phyloP scores from a whole-genome alignment of 2,113 vertebrate genomes.

The Podarcis raffonei region DNA sequence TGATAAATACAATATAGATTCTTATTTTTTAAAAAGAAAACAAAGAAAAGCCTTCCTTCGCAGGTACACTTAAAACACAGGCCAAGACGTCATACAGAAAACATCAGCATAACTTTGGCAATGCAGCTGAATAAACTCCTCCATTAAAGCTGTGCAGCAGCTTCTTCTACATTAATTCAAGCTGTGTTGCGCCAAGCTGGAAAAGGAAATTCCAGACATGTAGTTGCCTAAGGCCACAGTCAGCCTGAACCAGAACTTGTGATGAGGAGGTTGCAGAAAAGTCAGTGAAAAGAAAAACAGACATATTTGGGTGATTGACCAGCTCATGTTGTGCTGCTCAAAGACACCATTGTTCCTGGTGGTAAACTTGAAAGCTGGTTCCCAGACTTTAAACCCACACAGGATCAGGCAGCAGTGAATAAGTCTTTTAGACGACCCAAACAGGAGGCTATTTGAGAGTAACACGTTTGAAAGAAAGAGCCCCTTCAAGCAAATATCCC shows the following conservation, averaged over 20 bases:
- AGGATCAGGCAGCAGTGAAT: not conserved
- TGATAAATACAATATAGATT: not conserved
- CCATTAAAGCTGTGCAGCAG: constrained; percentile 42
- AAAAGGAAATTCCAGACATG: constrained; percentile 69
- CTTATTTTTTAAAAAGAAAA: no score
- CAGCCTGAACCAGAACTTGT: constrained; percentile 61
- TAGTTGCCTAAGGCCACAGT: constrained; percentile 54
- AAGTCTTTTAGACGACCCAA: not conserved
- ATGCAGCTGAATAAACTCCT: constrained; percentile 62
- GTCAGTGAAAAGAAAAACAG: constrained; percentile 60
- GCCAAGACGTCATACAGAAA: not conserved
- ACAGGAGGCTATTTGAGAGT: rapidly evolving
- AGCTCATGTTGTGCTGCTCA: constrained; percentile 25
- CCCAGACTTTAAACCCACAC: constrained; percentile 11
- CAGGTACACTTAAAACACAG: not conserved
- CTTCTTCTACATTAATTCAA: constrained; percentile 59
- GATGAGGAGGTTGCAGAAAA: constrained; percentile 67
- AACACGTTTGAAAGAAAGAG: not conserved
- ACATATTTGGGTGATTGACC: constrained; percentile 35
- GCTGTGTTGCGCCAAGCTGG: constrained; percentile 48
- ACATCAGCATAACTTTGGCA: constrained; percentile 1
- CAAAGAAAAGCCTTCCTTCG: not conserved
- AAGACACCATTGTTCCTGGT: constrained; percentile 26
- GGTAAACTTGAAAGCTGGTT: constrained; percentile 32
- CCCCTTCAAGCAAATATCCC: not conserved